These are phyloP conservation scores for Embidobia sp. DNA, from an alignment of 2,888 invertebrate genomes.

Conservation along the genomic window DNA sequence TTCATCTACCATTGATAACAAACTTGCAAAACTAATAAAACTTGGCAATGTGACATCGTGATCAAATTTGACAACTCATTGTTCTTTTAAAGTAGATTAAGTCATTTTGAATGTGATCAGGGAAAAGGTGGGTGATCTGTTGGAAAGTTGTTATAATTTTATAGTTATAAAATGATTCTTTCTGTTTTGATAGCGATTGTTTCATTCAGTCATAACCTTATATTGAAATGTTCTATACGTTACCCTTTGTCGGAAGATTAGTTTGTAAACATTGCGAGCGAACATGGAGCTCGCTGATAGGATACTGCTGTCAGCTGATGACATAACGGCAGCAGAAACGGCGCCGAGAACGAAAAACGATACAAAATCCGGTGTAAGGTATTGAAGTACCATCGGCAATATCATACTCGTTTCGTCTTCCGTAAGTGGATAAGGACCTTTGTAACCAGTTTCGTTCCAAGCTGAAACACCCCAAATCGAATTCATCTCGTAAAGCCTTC, in stretches of 20 bases:
- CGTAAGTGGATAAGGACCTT: constrained; percentile 88
- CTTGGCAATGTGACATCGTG: too few relatives aligned
- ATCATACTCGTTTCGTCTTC: constrained; percentile 95
- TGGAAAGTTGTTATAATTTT: too few relatives aligned
- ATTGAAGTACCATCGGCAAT: constrained; percentile 97
- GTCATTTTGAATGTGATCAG: too few relatives aligned
- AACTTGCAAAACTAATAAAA: too few relatives aligned
- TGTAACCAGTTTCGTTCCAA: constrained; percentile 97
- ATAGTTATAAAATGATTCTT: too few relatives aligned
- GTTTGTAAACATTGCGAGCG: constrained; percentile 98
- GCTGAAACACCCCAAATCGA: constrained; percentile 83
- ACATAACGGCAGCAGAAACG: constrained; percentile 99
- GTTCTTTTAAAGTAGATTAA: too few relatives aligned
- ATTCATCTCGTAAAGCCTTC: constrained; percentile 25
- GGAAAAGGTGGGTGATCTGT: too few relatives aligned
- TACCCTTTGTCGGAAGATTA: constrained; percentile 96
- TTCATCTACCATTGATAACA: too few relatives aligned
- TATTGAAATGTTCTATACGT: too few relatives aligned
- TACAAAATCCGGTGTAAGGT: constrained; percentile 96
- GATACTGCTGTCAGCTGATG: constrained; percentile 99
- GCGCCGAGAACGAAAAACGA: constrained; percentile 99
- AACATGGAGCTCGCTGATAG: constrained; percentile 99
- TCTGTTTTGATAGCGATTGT: too few relatives aligned
- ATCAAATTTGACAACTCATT: too few relatives aligned
- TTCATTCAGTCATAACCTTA: too few relatives aligned